Evolutionary conservation across 2,113 vertebrate species (phyloP).

Genomic region (Erythrolamprus reginae): DNA sequence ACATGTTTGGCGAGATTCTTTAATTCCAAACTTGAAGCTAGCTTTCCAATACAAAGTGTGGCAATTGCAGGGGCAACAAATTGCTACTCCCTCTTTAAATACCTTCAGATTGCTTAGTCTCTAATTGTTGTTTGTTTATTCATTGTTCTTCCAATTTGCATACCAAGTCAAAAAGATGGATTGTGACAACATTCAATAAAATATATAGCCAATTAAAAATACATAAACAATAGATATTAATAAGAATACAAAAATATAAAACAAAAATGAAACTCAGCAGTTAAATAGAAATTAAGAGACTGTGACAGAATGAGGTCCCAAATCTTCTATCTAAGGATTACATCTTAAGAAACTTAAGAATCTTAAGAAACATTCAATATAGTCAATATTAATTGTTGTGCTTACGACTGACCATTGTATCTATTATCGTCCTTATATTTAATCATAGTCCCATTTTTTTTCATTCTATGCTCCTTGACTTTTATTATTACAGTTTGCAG

Average conservation of each 20-base stretch:
- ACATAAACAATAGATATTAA: not conserved
- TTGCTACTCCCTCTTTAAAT: not conserved
- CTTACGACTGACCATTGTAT: too few species aligned
- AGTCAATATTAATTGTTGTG: too few species aligned
- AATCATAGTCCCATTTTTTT: too few species aligned
- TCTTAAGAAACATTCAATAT: too few species aligned
- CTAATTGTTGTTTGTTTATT: not conserved
- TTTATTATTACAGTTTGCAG: too few species aligned
- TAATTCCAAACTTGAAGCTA: not conserved
- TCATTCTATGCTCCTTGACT: too few species aligned
- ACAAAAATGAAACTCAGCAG: not conserved
- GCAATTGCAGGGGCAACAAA: not conserved
- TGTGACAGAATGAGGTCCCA: not conserved
- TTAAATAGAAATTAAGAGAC: not conserved
- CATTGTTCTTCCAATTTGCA: not conserved
- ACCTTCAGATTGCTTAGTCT: not conserved
- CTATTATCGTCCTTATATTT: too few species aligned
- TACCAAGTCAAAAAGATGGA: not conserved
- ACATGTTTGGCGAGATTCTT: not conserved
- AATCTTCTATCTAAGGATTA: not conserved
- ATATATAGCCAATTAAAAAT: not conserved
- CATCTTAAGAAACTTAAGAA: not conserved
- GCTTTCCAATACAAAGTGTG: not conserved
- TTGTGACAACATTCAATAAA: not conserved
- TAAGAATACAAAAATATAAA: not conserved